These are phyloP conservation scores for Cartodere bifasciata DNA, from an alignment of 2,888 invertebrate species.

Conservation along the genomic window DNA sequence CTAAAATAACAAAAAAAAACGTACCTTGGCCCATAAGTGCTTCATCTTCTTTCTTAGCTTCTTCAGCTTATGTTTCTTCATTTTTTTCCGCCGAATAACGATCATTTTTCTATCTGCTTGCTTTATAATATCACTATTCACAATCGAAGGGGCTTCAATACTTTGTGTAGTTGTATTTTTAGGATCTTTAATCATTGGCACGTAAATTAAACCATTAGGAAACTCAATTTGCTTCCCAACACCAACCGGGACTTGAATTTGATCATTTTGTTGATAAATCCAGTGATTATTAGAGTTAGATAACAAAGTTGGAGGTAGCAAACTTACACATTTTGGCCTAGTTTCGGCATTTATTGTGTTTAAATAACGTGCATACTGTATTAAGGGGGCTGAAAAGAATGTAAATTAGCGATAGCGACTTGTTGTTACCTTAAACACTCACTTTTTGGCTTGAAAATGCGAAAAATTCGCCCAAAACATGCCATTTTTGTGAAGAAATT, in stretches of 20 bases:
- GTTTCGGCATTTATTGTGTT: too few relatives aligned
- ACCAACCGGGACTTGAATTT: slow-evolving; percentile 22
- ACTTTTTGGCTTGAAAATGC: too few relatives aligned
- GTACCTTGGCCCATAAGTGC: slow-evolving; percentile 58
- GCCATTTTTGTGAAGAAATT: too few relatives aligned
- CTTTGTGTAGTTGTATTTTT: slow-evolving; percentile 10
- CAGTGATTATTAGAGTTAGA: too few relatives aligned
- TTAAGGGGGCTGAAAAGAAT: too few relatives aligned
- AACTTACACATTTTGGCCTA: too few relatives aligned
- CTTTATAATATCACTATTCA: slow-evolving; percentile 41
- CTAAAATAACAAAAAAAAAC: slow-evolving; percentile 12
- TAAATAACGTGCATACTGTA: too few relatives aligned
- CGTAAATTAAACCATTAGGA: slow-evolving; percentile 22
- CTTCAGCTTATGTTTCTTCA: slow-evolving; percentile 74
- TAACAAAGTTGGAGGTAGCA: too few relatives aligned
- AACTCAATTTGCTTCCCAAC: slow-evolving; percentile 20
- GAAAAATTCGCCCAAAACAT: too few relatives aligned
- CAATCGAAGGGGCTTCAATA: slow-evolving; percentile 23
- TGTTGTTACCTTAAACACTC: too few relatives aligned
- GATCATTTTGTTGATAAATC: slow-evolving; percentile 27
- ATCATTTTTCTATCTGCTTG: slow-evolving; percentile 58
- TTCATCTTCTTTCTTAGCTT: slow-evolving; percentile 72
- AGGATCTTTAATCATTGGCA: slow-evolving; percentile 19
- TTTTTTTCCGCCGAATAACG: slow-evolving; percentile 67
- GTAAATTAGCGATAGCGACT: too few relatives aligned